phyloP scores from a whole-genome alignment of 64 coral and sea anemone genomes.

The Porites australiensis region DNA sequence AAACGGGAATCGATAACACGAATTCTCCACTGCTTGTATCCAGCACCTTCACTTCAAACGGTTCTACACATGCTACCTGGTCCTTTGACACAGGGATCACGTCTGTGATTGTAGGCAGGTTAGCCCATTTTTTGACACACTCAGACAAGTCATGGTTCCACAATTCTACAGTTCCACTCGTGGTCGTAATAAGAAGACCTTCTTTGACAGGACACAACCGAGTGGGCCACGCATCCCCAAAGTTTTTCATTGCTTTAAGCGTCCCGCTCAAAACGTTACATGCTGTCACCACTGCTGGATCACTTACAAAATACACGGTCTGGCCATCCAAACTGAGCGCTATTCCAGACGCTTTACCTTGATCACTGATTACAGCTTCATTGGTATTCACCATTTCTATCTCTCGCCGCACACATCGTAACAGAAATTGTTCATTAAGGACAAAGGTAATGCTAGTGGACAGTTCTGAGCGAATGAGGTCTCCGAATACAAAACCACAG shows the following conservation, averaged over 20 bases:
- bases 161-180: not conserved
- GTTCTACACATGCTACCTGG: not conserved
- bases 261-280: not conserved
- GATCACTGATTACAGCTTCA: not conserved
- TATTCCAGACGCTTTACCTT: not conserved
- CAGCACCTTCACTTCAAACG: not conserved
- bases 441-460: not conserved
- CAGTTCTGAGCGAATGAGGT: not conserved
- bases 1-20: not conserved
- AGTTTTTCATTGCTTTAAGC: not conserved
- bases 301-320: not conserved
- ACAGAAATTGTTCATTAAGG: not conserved
- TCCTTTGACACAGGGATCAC: not conserved
- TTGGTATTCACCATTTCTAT: not conserved
- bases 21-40: not conserved
- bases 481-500: too few species aligned
- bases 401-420: not conserved
- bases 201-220: not conserved
- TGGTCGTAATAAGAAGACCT: not conserved
- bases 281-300: not conserved
- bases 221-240: not conserved
- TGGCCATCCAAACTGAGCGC: not conserved
- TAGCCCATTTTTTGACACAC: not conserved
- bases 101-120: not conserved
- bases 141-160: conserved; percentile 6